Base-by-base conservation (phyloP, 2,113 vertebrate species). In the Larimichthys polyactis region DNA sequence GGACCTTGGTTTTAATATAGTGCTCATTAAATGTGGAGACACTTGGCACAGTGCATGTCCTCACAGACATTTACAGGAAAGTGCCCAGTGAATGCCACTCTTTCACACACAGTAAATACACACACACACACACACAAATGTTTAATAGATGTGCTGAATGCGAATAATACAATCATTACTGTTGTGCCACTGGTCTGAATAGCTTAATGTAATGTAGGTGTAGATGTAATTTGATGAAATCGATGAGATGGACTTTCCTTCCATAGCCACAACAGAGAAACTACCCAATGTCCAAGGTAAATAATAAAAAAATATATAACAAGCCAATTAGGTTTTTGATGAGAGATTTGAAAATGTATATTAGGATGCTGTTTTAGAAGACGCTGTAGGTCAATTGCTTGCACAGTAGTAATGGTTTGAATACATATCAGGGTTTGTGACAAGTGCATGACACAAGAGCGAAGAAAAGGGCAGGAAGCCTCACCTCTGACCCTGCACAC, bases 401-500 rank as follows among this genome's bases (percentile, higher is more conserved):
- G 60, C 66, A 52, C 16, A 27, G 63, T 16, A 24, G 51, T 36
- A 5, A 43, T 59, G 44, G 9, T 82, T 27, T 83, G 52, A 84
- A 83, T 81, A 52, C 71, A 52, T 55, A 66, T 75, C 60, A 85
- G 79, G 19, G 20, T 82, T 87, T 72, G 57, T 81, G 85, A 87
- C 63, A 88, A 67, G 24, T 67, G 65, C 29, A 29, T 57, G 67
- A 85, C 73, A 82, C 75, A 83, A 89, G 87, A 81, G 64, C 52
- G 51, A 74, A 73, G 75, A n/a, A 76, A 78, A 80, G 87, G 85
- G 77, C 85, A 90, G 71, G 79, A 54, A 79, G 77, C 52, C 49
- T 73, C 16, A 71, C 78, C 59, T 36, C 49, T 69, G 80, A 81
- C 80, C 79, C 71, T 11, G 58, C 70, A 51, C 63, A 83, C 85